These are phyloP conservation scores for Epistrophe grossulariae DNA, from an alignment of 2,888 invertebrate genomes.

Conservation along the genomic window DNA sequence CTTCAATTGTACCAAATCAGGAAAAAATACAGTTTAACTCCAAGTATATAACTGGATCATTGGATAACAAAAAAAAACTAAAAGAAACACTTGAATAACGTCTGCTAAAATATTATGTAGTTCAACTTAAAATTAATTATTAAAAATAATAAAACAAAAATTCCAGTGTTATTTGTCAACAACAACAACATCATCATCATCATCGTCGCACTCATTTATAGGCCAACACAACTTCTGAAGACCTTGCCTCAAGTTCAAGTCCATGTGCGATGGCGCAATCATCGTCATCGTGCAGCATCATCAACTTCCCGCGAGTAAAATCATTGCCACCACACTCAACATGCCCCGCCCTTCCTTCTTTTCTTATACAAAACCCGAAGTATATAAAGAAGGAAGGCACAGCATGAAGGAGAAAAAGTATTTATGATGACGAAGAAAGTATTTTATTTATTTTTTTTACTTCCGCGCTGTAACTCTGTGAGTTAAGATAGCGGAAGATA, in stretches of 20 bases:
- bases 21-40: slow-evolving; percentile 14
- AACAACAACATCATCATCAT: slow-evolving; percentile 25
- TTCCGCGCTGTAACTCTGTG: slow-evolving; percentile 30
- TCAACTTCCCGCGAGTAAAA: neutral
- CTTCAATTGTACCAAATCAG: slow-evolving; percentile 18
- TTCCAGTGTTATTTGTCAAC: slow-evolving; percentile 56
- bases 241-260: slow-evolving; percentile 71
- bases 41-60: slow-evolving; percentile 26
- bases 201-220: slow-evolving; percentile 25
- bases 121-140: slow-evolving; percentile 10
- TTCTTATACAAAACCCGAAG: neutral
- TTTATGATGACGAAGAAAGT: slow-evolving; percentile 60
- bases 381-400: neutral
- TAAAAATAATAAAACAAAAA: neutral
- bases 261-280: slow-evolving; percentile 57
- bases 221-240: slow-evolving; percentile 28
- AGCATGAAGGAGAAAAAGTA: slow-evolving; percentile 25
- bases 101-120: slow-evolving; percentile 22
- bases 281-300: slow-evolving; percentile 55
- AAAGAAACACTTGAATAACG: neutral
- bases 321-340: slow-evolving; percentile 10
- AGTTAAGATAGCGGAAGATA: slow-evolving; percentile 19
- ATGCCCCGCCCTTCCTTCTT: slow-evolving; percentile 11
- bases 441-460: slow-evolving; percentile 39
- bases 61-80: neutral